Percentiles rank a stretch among this genome's conserved stretches.
Evolutionary conservation across 2,888 invertebrate species (phyloP).

Genomic region (Empis livida): DNA sequence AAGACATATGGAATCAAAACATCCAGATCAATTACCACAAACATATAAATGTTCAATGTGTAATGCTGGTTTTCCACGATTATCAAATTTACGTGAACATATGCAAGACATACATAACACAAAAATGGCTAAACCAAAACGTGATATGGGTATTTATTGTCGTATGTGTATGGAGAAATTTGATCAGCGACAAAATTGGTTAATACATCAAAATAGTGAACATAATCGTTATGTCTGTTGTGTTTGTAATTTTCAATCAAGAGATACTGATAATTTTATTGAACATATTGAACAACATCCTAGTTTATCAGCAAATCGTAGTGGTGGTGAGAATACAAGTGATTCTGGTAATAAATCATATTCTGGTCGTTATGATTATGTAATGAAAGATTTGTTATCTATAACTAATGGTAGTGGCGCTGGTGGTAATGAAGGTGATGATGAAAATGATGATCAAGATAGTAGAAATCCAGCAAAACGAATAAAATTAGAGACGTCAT

Average conservation of each 20-base stretch:
- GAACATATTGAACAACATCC: conserved; percentile 13
- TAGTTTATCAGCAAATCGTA: not conserved
- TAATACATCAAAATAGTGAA: conserved; percentile 12
- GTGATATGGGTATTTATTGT: conserved; percentile 3
- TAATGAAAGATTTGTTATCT: conserved; percentile 34
- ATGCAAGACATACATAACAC: conserved; percentile 32
- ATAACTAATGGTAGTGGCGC: conserved; percentile 30
- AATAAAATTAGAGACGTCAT: conserved; percentile 7
- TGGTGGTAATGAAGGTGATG: conserved; percentile 13
- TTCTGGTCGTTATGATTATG: conserved; percentile 31
- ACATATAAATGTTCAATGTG: conserved; percentile 35
- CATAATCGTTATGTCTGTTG: conserved; percentile 11
- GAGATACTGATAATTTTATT: conserved; percentile 12
- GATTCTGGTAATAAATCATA: conserved; percentile 13
- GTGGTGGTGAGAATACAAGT: conserved; percentile 3
- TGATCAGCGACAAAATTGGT: conserved; percentile 12
- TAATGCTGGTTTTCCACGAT: conserved; percentile 31
- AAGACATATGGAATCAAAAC: conserved; percentile 36
- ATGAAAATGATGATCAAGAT: conserved; percentile 25
- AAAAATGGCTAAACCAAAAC: conserved; percentile 10
- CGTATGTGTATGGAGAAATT: conserved; percentile 10
- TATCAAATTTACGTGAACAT: conserved; percentile 34
- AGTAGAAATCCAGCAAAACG: conserved; percentile 15
- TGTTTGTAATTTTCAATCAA: conserved; percentile 13
- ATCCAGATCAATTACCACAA: conserved; percentile 35